Conservation (phyloP, 2,888 invertebrate genomes). For the Ommatoiulus sabulosus region DNA sequence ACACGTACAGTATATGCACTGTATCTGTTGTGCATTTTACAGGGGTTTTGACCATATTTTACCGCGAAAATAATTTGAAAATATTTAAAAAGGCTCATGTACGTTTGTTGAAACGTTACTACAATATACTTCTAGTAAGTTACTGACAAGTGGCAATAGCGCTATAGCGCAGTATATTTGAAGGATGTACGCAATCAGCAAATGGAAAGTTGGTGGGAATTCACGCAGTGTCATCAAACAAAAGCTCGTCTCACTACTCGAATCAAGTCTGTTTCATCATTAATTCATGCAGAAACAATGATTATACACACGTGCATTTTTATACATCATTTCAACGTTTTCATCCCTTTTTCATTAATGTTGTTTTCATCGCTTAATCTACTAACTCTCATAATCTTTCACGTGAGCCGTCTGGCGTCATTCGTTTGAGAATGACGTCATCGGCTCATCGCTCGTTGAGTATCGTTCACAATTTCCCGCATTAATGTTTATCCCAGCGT, state of each 20-base stretch:
- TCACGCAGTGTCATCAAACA: constrained; percentile 9
- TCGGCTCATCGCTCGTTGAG: background rate
- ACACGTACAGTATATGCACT: no score
- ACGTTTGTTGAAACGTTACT: background rate
- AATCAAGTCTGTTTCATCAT: background rate
- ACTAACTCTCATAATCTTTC: background rate
- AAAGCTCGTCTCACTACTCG: background rate
- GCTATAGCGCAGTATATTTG: background rate
- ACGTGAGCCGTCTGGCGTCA: background rate
- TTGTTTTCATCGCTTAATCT: background rate
- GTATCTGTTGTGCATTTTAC: no score
- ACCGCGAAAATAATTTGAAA: background rate
- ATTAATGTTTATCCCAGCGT: background rate
- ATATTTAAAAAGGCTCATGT: background rate
- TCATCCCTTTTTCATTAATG: background rate
- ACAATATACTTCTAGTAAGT: background rate
- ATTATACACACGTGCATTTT: background rate
- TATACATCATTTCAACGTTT: background rate
- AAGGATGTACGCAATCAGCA: background rate
- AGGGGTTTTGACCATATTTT: background rate
- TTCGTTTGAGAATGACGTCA: background rate
- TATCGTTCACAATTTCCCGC: background rate
- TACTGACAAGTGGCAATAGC: background rate
- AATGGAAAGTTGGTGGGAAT: background rate
- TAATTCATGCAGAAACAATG: background rate